Conservation (phyloP, 2,797 vertebrate genomes). For the Hemibagrus guttatus region DNA sequence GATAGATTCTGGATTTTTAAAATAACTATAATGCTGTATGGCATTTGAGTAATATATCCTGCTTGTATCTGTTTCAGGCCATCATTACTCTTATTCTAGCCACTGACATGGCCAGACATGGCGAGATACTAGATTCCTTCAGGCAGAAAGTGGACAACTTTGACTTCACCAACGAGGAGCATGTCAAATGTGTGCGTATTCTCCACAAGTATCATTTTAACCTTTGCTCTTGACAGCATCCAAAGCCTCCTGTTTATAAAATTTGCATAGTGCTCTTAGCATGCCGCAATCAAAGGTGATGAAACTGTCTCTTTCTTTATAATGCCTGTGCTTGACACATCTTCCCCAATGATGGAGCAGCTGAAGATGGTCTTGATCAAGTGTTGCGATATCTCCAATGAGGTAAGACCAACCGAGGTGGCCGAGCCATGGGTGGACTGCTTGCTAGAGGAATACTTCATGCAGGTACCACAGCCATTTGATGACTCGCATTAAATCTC, state of each 20-base stretch:
- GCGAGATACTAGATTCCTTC: slow-evolving; percentile 88
- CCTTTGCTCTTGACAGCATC: neutral
- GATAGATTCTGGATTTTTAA: neutral
- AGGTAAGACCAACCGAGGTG: slow-evolving; percentile 86
- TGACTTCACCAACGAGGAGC: slow-evolving; percentile 86
- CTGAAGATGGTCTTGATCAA: slow-evolving; percentile 94
- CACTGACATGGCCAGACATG: slow-evolving; percentile 91
- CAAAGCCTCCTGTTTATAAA: neutral
- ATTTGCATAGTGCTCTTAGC: neutral
- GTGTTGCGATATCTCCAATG: slow-evolving; percentile 94
- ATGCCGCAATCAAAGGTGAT: neutral
- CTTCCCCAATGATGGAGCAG: slow-evolving; percentile 64
- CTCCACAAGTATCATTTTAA: neutral
- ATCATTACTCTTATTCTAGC: slow-evolving; percentile 87
- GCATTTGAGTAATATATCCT: neutral
- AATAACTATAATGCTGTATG: neutral
- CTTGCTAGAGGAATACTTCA: slow-evolving; percentile 90
- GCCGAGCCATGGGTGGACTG: slow-evolving; percentile 93
- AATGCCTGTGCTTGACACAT: neutral
- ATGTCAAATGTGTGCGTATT: slow-evolving; percentile 76
- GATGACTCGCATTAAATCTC: neutral
- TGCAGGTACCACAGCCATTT: slow-evolving; percentile 78
- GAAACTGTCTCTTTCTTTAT: slow-evolving; percentile 5
- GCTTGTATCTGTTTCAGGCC: slow-evolving; percentile 69
- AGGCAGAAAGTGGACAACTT: slow-evolving; percentile 83